These are phyloP conservation scores for Syngnathus floridae DNA, from an alignment of 2,113 vertebrate genomes.

Conservation along the genomic window DNA sequence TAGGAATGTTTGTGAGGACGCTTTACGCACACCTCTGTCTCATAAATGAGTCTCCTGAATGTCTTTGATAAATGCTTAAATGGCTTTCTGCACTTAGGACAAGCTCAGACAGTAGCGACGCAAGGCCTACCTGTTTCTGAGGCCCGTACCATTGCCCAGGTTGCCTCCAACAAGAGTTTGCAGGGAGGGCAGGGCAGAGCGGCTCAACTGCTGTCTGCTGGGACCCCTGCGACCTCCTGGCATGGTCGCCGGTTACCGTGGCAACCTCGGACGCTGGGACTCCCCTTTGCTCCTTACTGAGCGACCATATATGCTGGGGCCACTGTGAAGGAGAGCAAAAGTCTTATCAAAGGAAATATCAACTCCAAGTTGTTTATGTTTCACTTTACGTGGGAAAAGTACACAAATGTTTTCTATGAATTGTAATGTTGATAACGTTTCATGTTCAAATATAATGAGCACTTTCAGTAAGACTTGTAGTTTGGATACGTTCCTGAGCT, in stretches of 20 bases:
- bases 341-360: neutral
- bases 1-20: too few relatives aligned
- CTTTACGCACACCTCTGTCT: too few relatives aligned
- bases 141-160: slow-evolving; percentile 85
- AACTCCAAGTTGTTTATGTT: slow-evolving; percentile 3
- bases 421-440: neutral
- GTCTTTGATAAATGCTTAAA: too few relatives aligned
- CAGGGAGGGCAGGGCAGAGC: slow-evolving; percentile 92
- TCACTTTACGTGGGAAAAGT: neutral
- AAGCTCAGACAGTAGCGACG: neutral
- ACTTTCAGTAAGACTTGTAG: neutral
- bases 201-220: slow-evolving; percentile 98
- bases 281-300: slow-evolving; percentile 54
- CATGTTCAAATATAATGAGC: neutral
- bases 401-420: neutral
- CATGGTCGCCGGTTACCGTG: slow-evolving; percentile 78
- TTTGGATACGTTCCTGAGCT: neutral
- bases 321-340: slow-evolving; percentile 42
- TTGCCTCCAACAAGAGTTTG: slow-evolving; percentile 92
- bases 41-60: too few relatives aligned
- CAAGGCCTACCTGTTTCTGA: slow-evolving; percentile 82
- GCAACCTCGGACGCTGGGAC: slow-evolving; percentile 48
- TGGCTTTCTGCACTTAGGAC: too few relatives aligned
- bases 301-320: slow-evolving; percentile 54
- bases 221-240: slow-evolving; percentile 99